Percentiles rank a stretch among this genome's conserved stretches.
Conservation (phyloP, 2,113 vertebrate genomes). For the Origma solitaria region DNA sequence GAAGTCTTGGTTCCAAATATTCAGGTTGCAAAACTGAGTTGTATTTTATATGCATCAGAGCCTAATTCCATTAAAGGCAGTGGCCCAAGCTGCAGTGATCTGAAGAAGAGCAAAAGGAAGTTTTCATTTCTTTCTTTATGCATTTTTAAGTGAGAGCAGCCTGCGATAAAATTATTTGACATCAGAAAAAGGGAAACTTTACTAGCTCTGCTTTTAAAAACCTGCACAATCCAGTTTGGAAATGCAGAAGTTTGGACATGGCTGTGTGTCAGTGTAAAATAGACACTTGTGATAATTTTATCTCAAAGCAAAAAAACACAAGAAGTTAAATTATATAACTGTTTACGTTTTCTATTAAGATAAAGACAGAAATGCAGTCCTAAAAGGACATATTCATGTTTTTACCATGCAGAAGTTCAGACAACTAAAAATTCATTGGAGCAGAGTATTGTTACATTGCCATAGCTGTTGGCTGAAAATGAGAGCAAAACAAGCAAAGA, state of each 20-base stretch:
- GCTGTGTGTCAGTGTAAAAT: background rate
- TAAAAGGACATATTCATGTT: background rate
- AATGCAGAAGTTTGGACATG: background rate
- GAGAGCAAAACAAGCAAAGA: background rate
- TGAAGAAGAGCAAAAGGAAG: background rate
- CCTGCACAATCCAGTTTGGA: background rate
- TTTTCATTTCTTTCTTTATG: background rate
- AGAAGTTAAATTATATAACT: background rate
- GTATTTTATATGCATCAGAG: constrained; percentile 33
- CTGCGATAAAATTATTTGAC: background rate
- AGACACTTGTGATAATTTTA: background rate
- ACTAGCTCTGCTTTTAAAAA: background rate
- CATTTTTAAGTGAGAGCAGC: constrained; percentile 7
- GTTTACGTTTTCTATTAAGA: background rate
- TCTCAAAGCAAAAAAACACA: background rate
- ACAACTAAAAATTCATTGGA: background rate
- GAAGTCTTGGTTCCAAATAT: background rate
- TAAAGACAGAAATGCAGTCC: background rate
- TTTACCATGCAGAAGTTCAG: background rate
- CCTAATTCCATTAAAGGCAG: constrained; percentile 40
- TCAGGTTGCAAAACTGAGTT: background rate
- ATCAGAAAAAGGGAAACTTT: background rate
- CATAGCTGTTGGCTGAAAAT: background rate
- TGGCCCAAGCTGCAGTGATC: background rate
- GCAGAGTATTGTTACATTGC: background rate